These are phyloP conservation scores for Silurus lanzhouensis DNA, from an alignment of 2,797 vertebrate genomes.

Conservation along the genomic window DNA sequence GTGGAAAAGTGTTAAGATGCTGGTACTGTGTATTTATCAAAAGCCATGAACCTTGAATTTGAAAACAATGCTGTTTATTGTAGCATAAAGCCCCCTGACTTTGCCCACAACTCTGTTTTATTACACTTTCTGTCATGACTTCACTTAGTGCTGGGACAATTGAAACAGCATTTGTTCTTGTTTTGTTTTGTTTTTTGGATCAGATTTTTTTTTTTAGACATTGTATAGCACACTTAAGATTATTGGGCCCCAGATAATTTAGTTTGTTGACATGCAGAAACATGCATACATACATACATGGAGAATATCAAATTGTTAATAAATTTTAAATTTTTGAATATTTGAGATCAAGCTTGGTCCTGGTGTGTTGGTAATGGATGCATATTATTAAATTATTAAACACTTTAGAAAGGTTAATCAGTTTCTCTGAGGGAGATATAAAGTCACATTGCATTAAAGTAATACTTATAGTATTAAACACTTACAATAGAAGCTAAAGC, in stretches of 20 bases:
- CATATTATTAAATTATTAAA: conserved; percentile 8
- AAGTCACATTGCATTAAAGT: not conserved
- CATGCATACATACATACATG: not conserved
- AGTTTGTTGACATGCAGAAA: not conserved
- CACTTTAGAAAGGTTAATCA: not conserved
- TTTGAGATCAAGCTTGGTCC: not conserved
- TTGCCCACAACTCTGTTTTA: conserved; percentile 17
- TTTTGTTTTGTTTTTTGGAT: not conserved
- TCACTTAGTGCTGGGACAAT: not conserved
- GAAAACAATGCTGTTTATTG: conserved; percentile 35
- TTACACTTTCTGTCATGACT: not conserved
- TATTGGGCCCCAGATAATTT: not conserved
- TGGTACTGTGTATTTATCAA: conserved; percentile 51
- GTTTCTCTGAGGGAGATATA: not conserved
- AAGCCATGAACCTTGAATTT: conserved; percentile 53
- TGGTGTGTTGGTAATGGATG: conserved; percentile 8
- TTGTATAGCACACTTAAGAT: not conserved
- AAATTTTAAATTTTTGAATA: not conserved
- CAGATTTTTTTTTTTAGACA: too few relatives aligned
- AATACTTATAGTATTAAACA: not conserved
- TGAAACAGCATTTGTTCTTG: not conserved
- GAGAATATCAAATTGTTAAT: not conserved
- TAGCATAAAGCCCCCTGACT: not conserved
- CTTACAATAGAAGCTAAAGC: not conserved
- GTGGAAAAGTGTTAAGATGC: conserved; percentile 49